Evolutionary conservation across 2,113 vertebrate genomes (phyloP).

Genomic region (Verasper variegatus): DNA sequence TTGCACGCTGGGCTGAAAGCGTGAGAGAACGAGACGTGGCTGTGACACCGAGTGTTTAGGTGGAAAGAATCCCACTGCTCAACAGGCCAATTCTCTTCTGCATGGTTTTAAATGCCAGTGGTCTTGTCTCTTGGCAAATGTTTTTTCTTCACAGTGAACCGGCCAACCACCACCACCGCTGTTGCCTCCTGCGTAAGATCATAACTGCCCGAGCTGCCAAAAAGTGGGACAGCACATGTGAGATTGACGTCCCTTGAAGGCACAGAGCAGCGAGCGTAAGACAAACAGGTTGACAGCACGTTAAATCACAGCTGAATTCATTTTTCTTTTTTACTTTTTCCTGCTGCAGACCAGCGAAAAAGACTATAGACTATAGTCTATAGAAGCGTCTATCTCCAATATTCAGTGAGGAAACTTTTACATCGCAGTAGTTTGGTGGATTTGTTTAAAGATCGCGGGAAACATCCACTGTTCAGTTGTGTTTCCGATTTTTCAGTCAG

Average conservation of each 20-base stretch:
- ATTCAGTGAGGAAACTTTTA: no score
- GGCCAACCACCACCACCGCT: constrained; percentile 23
- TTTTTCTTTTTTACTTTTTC: not conserved
- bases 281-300: not conserved
- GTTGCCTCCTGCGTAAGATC: constrained; percentile 40
- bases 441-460: no score
- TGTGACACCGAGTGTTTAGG: not conserved
- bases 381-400: no score
- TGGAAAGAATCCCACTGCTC: constrained; percentile 32
- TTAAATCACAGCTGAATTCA: constrained; percentile 10
- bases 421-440: no score
- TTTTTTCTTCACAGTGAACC: constrained; percentile 52
- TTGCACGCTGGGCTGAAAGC: constrained; percentile 10
- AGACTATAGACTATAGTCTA: no score
- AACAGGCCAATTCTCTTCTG: constrained; percentile 9
- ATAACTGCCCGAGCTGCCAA: constrained; percentile 32
- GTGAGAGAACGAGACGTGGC: constrained; percentile 29
- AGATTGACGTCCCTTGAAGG: constrained; percentile 3
- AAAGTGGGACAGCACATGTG: not conserved
- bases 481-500: no score
- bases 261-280: not conserved
- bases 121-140: constrained; percentile 57
- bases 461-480: no score
- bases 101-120: constrained; percentile 46
- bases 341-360: no score